Conservation (phyloP, 2,113 vertebrate species). For the Eubucco bourcierii region DNA sequence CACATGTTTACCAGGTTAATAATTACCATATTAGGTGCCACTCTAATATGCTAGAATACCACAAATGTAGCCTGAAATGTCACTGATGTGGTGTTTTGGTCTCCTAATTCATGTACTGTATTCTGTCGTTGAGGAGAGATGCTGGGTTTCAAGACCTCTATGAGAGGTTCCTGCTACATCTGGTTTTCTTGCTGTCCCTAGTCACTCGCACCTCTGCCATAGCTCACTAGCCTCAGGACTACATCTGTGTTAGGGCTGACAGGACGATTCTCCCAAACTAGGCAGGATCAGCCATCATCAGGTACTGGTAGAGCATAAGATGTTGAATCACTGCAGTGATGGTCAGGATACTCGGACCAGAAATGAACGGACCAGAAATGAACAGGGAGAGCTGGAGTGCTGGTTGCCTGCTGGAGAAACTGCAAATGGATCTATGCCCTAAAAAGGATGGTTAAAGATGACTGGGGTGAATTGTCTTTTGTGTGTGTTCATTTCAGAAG, state of each 20-base stretch:
- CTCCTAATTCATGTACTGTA: not conserved
- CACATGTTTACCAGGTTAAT: not conserved
- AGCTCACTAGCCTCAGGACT: not conserved
- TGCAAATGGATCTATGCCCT: not conserved
- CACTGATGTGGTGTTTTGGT: rapidly evolving
- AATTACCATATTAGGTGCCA: too few relatives aligned
- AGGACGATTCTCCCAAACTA: not conserved
- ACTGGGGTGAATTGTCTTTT: not conserved
- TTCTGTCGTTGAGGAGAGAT: not conserved
- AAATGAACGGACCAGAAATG: not conserved
- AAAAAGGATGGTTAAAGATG: not conserved
- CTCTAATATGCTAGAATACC: not conserved
- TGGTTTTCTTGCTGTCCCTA: not conserved
- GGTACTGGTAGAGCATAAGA: rapidly evolving
- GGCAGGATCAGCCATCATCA: not conserved
- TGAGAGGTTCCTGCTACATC: not conserved
- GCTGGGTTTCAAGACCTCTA: rapidly evolving
- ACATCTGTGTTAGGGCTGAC: rapidly evolving
- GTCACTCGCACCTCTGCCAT: not conserved
- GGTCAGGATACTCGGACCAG: not conserved
- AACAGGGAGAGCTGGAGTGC: rapidly evolving
- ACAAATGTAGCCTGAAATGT: not conserved
- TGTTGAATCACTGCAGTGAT: not conserved
- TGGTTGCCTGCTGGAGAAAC: not conserved
- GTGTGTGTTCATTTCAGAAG: not conserved